Conservation (phyloP, 2,888 invertebrate genomes). For the Drosophila paramelanica region DNA sequence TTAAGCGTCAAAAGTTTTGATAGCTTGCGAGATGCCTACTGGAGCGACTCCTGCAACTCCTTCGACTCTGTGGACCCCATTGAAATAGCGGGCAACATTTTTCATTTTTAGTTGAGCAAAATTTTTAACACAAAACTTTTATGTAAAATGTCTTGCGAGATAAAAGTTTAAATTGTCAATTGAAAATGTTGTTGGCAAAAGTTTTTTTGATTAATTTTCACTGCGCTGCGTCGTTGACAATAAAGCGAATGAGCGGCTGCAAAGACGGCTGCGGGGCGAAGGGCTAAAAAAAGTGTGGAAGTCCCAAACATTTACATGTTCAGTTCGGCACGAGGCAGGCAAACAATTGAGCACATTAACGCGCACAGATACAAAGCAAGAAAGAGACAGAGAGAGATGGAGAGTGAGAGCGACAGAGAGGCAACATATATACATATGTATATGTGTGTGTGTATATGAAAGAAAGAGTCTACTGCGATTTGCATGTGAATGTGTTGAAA, state of each 20-base stretch:
- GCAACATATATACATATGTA: neutral
- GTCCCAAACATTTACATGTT: constrained; percentile 58
- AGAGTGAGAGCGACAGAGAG: neutral
- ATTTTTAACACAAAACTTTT: constrained; percentile 78
- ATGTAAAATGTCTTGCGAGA: constrained; percentile 81
- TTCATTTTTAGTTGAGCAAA: constrained; percentile 76
- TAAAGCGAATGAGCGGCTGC: constrained; percentile 44
- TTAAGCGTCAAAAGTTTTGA: constrained; percentile 77
- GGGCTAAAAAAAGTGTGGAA: constrained; percentile 50
- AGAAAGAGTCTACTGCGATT: constrained; percentile 49
- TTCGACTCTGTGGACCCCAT: constrained; percentile 15
- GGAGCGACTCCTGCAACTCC: constrained; percentile 33
- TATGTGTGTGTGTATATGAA: neutral
- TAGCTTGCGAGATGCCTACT: constrained; percentile 78
- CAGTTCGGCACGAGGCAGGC: constrained; percentile 59
- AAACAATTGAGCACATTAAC: constrained; percentile 80
- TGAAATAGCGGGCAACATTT: constrained; percentile 50
- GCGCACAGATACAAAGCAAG: constrained; percentile 46
- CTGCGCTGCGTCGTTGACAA: constrained; percentile 72
- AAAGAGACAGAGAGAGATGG: constrained; percentile 3
- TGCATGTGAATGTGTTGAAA: constrained; percentile 77
- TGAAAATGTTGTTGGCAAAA: constrained; percentile 84
- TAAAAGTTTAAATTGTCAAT: constrained; percentile 84
- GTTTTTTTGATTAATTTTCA: constrained; percentile 84
- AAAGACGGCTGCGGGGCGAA: neutral